Percentiles rank a stretch among this genome's conserved stretches.
These are phyloP conservation scores for Caenorhabditis sulstoni DNA, from an alignment of 2,888 invertebrate genomes.

Conservation along the genomic window DNA sequence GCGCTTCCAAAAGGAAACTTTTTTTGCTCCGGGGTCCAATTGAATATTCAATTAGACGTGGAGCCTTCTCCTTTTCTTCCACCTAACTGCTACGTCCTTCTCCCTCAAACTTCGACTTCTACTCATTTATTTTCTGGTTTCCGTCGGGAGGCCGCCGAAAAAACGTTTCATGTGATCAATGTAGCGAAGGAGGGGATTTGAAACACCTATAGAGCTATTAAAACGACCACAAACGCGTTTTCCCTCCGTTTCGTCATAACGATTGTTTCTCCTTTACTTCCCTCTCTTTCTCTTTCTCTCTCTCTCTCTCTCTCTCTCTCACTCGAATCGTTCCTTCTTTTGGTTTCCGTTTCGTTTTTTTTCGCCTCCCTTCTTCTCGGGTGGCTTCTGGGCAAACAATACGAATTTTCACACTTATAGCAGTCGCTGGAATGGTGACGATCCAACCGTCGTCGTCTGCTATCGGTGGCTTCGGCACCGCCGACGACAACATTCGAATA, in stretches of 20 bases:
- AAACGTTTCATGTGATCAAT: not conserved
- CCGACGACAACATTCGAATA: conserved; percentile 52
- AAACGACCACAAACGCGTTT: conserved; percentile 31
- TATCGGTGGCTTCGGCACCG: conserved; percentile 34
- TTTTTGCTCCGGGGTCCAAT: conserved; percentile 9
- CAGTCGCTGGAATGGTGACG: conserved; percentile 6
- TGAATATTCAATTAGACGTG: conserved; percentile 29
- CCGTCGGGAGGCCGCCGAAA: not conserved
- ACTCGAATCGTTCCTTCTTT: conserved; percentile 13
- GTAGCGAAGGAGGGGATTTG: not conserved
- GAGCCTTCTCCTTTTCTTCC: conserved; percentile 13
- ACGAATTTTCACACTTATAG: not conserved
- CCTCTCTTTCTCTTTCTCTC: no score
- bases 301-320: no score
- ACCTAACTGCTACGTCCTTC: conserved; percentile 7
- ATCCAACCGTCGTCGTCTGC: conserved; percentile 41
- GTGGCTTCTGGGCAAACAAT: not conserved
- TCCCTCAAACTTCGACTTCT: not conserved
- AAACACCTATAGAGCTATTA: conserved; percentile 5
- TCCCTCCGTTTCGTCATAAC: conserved; percentile 18
- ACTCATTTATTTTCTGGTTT: conserved; percentile 4
- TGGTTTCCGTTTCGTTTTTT: not conserved
- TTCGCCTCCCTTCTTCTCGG: not conserved
- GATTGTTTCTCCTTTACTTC: conserved; percentile 38
- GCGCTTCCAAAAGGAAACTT: not conserved